Conservation (phyloP, 2,113 vertebrate genomes). For the Triplophysa siluroides region DNA sequence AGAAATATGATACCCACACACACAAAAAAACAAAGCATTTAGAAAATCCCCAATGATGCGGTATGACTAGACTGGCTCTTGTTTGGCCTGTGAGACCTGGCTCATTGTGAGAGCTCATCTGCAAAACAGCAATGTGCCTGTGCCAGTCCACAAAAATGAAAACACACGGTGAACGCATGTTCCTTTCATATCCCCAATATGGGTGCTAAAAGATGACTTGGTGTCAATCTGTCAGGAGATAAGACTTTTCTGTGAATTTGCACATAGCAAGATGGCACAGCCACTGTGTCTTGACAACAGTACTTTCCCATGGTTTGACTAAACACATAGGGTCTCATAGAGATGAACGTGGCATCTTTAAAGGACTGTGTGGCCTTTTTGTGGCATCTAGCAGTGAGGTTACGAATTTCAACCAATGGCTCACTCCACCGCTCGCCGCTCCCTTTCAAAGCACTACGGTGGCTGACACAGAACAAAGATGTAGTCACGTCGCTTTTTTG, state of each 20-base stretch:
- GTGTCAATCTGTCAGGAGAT: conserved; percentile 7
- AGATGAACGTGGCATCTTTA: conserved; percentile 22
- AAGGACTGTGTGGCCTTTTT: not conserved
- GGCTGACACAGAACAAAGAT: no score
- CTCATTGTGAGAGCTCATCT: not conserved
- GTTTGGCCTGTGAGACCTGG: not conserved
- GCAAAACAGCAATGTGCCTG: not conserved
- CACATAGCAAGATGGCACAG: not conserved
- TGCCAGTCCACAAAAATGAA: not conserved
- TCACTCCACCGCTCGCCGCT: no score
- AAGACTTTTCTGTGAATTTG: not conserved
- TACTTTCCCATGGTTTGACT: not conserved
- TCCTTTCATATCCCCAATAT: not conserved
- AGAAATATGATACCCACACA: not conserved
- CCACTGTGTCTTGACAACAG: not conserved
- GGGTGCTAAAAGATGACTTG: conserved; percentile 5
- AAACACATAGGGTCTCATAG: not conserved
- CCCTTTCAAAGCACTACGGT: no score
- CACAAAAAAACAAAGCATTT: not conserved
- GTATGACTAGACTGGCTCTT: not conserved
- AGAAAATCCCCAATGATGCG: conserved; percentile 8
- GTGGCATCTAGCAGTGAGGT: no score
- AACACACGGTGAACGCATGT: not conserved
- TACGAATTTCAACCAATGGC: no score
- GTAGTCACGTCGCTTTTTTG: no score